Evolutionary conservation across 2,888 invertebrate species (phyloP), one percentile per base, ranked within the genome.

Genomic region (Ormyrus thymus): DNA sequence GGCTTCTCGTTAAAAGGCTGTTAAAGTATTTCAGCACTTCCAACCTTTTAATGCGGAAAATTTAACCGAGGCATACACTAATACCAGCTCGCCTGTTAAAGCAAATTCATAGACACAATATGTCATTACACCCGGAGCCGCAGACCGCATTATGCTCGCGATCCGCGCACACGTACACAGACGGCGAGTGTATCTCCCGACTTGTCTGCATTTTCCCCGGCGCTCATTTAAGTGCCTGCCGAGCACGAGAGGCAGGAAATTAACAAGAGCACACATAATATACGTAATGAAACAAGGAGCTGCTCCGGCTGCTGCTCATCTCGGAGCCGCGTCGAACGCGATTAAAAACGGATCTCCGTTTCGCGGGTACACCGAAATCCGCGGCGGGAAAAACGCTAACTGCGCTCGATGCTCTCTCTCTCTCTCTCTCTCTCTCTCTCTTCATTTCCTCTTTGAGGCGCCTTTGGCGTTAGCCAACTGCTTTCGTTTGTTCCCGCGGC

Each of bases 381-480:
- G 11, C 7, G 10, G 53, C 10, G 11, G 8, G 46, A 45, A 29
- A 29, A 29, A 29, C 29, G 3, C 29, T 4, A 29, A 29, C 29
- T 29, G 29, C 55, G 13, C 29, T 46, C 45, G 68, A 68, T 68
- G 56, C 46, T 56, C 68, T 29, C 6, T 1, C 58, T 15, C 15
- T 55, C 1, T 10, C 45, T 45, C 13, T 11, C 11, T 10, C 29
- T 6, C 13, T 45, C n/a, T 7, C 45, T 7, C 8, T 45, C 58
- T 74, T 74, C 51, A 51, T 74, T 65, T 66, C 74, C 66, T 74
- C 66, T 43, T 43, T 29, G 73, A 64, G 55, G 61, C 59, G 8
- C 43, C 61, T 45, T 29, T 29, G 29, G 29, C 29, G 43, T 45
- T 61, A 43, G 43, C 46, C 46, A 53, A 13, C 53, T 43, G 53